Evolutionary conservation across 2,797 vertebrate genomes (phyloP).

Genomic region (Oreonectes daqikongensis): DNA sequence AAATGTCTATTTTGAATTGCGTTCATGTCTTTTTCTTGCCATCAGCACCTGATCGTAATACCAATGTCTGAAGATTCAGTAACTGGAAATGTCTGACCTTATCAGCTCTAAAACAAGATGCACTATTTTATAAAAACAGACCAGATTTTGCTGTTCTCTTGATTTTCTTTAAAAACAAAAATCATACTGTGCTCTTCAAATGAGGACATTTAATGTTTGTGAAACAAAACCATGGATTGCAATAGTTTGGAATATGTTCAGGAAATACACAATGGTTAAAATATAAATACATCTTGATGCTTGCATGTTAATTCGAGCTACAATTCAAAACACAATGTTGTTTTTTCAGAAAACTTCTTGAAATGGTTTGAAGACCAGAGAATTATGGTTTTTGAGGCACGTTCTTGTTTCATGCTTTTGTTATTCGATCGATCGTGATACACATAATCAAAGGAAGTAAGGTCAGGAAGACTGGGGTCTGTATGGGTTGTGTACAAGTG

Average conservation of each 20-base stretch:
- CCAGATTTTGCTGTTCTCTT: not conserved
- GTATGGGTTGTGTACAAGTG: not conserved
- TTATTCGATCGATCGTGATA: not conserved
- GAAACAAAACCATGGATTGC: not conserved
- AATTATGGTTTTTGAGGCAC: slow-evolving; percentile 25
- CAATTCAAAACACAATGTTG: not conserved
- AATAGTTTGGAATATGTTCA: not conserved
- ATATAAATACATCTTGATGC: not conserved
- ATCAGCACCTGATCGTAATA: not conserved
- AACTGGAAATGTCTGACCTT: not conserved
- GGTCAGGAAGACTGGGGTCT: slow-evolving; percentile 19
- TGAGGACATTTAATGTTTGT: not conserved
- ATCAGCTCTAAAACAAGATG: not conserved
- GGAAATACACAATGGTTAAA: not conserved
- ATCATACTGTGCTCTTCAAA: not conserved
- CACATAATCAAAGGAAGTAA: slow-evolving; percentile 29
- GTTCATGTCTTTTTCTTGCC: slow-evolving; percentile 3
- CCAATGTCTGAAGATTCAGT: not conserved
- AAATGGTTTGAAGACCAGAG: slow-evolving; percentile 20
- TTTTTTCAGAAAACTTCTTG: not conserved
- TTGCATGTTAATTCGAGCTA: not conserved
- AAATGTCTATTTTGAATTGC: not conserved
- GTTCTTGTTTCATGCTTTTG: not conserved
- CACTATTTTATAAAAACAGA: slow-evolving; percentile 5
- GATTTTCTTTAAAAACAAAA: not conserved